A percentile compares a stretch with the other conserved stretches of the same genome.
phyloP scores from a whole-genome alignment of 2,113 vertebrate genomes.

The Puma concolor region DNA sequence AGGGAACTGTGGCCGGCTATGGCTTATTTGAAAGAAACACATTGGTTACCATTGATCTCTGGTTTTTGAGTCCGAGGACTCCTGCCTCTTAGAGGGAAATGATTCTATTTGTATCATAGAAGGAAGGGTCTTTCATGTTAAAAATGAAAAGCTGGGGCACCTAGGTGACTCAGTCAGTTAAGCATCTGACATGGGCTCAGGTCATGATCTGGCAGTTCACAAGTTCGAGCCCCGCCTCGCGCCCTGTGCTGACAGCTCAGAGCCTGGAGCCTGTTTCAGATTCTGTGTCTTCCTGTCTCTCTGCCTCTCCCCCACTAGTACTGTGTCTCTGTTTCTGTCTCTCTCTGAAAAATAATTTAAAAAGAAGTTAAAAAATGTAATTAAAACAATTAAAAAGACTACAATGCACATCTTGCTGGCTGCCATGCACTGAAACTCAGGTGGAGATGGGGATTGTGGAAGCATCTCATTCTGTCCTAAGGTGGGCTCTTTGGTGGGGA shows the following conservation, averaged over 20 bases:
- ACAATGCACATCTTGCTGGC: not conserved
- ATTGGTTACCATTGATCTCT: not conserved
- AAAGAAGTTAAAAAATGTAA: too few relatives aligned
- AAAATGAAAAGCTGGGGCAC: not conserved
- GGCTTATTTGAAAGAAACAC: slow-evolving; percentile 32
- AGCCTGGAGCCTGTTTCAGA: too few relatives aligned
- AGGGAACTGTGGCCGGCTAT: not conserved
- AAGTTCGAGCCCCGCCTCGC: too few relatives aligned
- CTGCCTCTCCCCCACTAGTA: too few relatives aligned
- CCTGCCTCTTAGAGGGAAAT: not conserved
- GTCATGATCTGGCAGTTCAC: too few relatives aligned
- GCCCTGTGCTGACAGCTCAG: too few relatives aligned
- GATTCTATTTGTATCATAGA: not conserved
- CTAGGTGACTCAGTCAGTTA: too few relatives aligned
- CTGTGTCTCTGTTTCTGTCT: too few relatives aligned
- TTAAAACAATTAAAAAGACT: not conserved
- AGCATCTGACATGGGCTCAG: too few relatives aligned
- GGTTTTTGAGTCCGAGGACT: not conserved
- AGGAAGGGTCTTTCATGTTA: not conserved
- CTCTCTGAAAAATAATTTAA: too few relatives aligned
- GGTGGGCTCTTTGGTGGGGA: not conserved
- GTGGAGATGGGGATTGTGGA: not conserved
- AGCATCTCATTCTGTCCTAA: not conserved
- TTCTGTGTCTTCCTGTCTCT: too few relatives aligned
- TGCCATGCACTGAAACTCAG: not conserved